Evolutionary conservation across 2,888 invertebrate genomes (phyloP), one percentile per base, ranked within the genome.

Genomic region (Ditula angustiorana): DNA sequence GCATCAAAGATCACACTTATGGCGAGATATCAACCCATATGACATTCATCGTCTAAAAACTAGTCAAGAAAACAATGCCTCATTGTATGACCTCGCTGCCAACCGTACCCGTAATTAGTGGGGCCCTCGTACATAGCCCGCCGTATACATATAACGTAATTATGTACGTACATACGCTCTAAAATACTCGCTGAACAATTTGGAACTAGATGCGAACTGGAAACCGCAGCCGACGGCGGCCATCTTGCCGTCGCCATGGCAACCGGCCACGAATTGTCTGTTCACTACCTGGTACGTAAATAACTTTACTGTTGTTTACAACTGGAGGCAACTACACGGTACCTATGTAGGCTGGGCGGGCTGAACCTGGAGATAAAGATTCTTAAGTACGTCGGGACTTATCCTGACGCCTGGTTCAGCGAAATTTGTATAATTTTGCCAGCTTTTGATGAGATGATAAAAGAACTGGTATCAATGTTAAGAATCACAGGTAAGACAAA

Each of bases 121-220:
- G 77, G 81, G 79, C 86, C 85, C 81, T 74, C 75, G 83, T 86
- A 90, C 82, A 89, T 90, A 91, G 81, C 84, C 78, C 74, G 83
- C 75, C 77, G 82, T 87, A 90, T 77, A 60, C 64, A 71, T 60
- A 91, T 89, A 88, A 90, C 82, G 85, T 91, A 90, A 92, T 92
- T 88, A 90, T 89, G 87, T 81, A 84, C 82, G 81, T 87, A 87
- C 87, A 87, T 86, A 87, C 83, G 87, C 85, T 87, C 90, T 88
- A 86, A 87, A 90, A 89, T 86, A 90, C 88, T 81, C 81, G 75
- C 69, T 79, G 85, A 90, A 92, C 91, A 92, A 92, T 92, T 91
- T 91, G 89, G 90, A 90, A 90, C 90, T 90, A 87, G 87, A 88
- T 81, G 81, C 86, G 83, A 89, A 92, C 86, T 91, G 83, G 86